Evolutionary conservation across 37 sponge, comb jelly and placozoan genomes (phyloP).

Genomic region (Tethya wilhelma): DNA sequence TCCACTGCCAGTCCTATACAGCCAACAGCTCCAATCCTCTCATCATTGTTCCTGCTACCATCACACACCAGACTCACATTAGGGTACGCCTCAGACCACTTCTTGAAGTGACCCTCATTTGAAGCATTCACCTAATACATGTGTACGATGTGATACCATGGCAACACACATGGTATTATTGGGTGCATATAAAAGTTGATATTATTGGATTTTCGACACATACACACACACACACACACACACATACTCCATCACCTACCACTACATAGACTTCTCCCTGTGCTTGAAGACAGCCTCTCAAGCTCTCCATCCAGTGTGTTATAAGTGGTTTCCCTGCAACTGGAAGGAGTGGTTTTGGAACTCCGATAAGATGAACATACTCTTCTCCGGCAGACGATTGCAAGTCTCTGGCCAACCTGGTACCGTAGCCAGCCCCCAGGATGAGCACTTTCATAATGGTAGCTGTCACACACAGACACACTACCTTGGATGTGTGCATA

Average conservation of each 20-base stretch:
- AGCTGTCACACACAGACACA: too few relatives aligned
- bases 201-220: not conserved
- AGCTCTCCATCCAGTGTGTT: constrained; percentile 61
- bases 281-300: constrained; percentile 14
- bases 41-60: constrained; percentile 57
- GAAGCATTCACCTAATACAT: constrained; percentile 67
- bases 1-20: constrained; percentile 54
- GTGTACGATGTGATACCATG: too few relatives aligned
- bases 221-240: too few relatives aligned
- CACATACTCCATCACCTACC: constrained; percentile 31
- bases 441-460: constrained; percentile 74
- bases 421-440: constrained; percentile 85
- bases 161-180: not conserved
- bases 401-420: constrained; percentile 73
- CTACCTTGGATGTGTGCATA: too few relatives aligned
- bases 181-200: constrained; percentile 17
- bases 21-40: constrained; percentile 73
- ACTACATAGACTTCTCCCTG: constrained; percentile 46
- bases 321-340: constrained; percentile 72
- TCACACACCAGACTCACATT: constrained; percentile 52
- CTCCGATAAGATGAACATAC: constrained; percentile 43
- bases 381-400: not conserved
- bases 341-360: constrained; percentile 82
- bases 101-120: constrained; percentile 38
- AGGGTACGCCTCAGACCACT: constrained; percentile 62